Conservation (phyloP, 1,140 invertebrate species). For the Homalodisca vitripennis region DNA sequence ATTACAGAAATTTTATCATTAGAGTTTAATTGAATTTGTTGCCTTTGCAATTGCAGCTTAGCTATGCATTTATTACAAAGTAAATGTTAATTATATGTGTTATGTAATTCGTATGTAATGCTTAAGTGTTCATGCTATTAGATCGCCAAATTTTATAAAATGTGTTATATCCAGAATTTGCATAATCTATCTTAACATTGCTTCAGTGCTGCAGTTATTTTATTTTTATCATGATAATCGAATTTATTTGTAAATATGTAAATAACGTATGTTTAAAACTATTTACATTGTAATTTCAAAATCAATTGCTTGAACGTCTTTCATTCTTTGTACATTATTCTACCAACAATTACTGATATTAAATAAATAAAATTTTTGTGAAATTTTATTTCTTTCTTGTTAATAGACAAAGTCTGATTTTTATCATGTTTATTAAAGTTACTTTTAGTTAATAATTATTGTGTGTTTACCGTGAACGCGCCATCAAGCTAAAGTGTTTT, state of each 20-base stretch:
- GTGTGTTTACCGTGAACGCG: too few relatives aligned
- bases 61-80: slow-evolving; percentile 13
- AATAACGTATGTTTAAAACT: neutral
- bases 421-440: too few relatives aligned
- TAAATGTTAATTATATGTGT: neutral
- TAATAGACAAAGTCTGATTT: too few relatives aligned
- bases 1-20: too few relatives aligned
- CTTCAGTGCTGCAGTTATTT: neutral
- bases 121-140: neutral
- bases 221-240: neutral
- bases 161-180: neutral
- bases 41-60: slow-evolving; percentile 5
- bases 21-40: neutral
- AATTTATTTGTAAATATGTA: neutral
- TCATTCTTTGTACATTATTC: too few relatives aligned
- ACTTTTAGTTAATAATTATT: too few relatives aligned
- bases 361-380: too few relatives aligned
- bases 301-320: too few relatives aligned
- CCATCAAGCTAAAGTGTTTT: too few relatives aligned
- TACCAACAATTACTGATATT: too few relatives aligned
- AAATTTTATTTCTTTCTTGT: too few relatives aligned
- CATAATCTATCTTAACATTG: neutral
- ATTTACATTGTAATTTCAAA: too few relatives aligned
- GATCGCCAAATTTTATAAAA: neutral
- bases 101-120: neutral